Evolutionary conservation across 2,113 vertebrate genomes (phyloP), one percentile per base, ranked within the genome.

Genomic region (Phylloscopus whistleri): DNA sequence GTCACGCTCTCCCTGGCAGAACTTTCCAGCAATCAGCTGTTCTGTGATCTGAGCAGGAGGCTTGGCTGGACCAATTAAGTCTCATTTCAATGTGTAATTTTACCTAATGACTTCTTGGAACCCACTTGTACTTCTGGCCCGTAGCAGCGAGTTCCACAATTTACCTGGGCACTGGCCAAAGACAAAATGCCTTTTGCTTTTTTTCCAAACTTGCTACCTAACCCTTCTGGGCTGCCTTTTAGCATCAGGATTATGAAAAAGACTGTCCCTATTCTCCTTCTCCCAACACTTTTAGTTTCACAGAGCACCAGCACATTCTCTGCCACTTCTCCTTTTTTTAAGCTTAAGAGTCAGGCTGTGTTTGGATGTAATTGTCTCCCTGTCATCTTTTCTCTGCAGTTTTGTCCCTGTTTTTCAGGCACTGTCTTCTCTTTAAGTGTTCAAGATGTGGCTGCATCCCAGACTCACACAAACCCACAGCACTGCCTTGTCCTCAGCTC

Each of bases 1-100:
- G 87, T 82, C 92, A 91, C 0, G 31, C 78, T 94, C 62, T 64
- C 75, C 84, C 90, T 91, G 69, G 82, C 87, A 79, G 69, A 91
- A 94, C 90, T 87, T 95, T 72, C 90, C 84, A 87, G 90, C 87
- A 56, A 94, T 94, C 90, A 95, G 69, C 81, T 94, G 87, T 43
- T 84, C 87, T 75, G 20, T 84, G 49, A 75, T 91, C 87, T 72
- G 77, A 91, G 96, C 95, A 89, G 85, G 82, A 94, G 80, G 66
- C 51, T 96, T 70, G 51, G 60, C 77, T 87, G 91, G 69, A 78
- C 77, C 62, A 82, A 87, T 94, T 95, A 93, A 75, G 37, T 52
- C 84, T 59, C 84, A 96, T 93, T 51, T 55, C 70, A 83, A 77
- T 44, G 37, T 56, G 87, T 35, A 91, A 91, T 96, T 95, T 94